Evolutionary conservation across 2,113 vertebrate species (phyloP), one percentile per base, ranked within the genome.

Genomic region (Chiloscyllium plagiosum): DNA sequence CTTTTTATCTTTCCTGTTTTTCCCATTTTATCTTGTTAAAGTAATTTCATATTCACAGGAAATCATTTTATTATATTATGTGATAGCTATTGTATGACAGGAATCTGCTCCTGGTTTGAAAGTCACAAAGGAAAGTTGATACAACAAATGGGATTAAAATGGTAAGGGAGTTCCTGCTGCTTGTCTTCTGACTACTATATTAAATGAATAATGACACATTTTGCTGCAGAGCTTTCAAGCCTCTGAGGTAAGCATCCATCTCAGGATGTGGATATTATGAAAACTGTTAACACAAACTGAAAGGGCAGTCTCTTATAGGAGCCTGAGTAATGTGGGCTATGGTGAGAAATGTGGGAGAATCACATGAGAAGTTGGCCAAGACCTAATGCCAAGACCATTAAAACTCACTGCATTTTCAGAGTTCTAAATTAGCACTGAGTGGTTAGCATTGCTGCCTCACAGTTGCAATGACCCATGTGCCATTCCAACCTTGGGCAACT

Each of bases 151-250:
- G 37, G 68, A 13, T 95, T 47, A 70, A 29, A 72, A 72, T 72
- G 93, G 93, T 24, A 95, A 26, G 68, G 20, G 37, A 72, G 37
- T 95, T 95, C 66, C 42, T 89, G 86, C 86, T 89, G 86, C 86
- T 83, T 17, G n/a, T 83, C 78, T 92, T 92, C 89, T 66, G 29
- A 92, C 33, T 56, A 66, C 26, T 33, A 33, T 33, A 50, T 70
- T 69, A 29, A 69, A 95, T 95, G 65, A 70, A 95, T 95, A 95
- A 95, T 95, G 66, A 95, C 22, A 95, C 37, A 61, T 56, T 89
- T 50, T 56, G 86, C 86, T 83, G 78, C n/a, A 92, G 13, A 66
- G 89, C 56, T 42, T 90, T 65, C 87, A 90, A 65, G 17, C 29
- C 56, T 92, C 52, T 61, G 87, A 94, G 42, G 37, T 19, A 94